Evolutionary conservation across 2,113 vertebrate genomes (phyloP), one percentile per base, ranked within the genome.

Genomic region (Aptenodytes patagonicus): DNA sequence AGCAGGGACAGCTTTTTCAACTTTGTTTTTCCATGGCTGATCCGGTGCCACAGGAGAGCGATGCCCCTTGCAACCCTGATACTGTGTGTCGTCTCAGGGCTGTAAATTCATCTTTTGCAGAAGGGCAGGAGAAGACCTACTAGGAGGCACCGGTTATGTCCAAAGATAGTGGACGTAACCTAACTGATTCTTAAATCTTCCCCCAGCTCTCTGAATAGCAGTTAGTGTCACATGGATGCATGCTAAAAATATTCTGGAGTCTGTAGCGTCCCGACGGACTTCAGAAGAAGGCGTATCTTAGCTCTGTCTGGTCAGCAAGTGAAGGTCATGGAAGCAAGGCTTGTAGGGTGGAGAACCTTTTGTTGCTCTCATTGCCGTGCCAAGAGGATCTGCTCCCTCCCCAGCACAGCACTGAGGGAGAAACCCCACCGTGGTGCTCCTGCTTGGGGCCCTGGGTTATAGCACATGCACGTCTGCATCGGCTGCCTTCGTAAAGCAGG

Each of bases 241-340:
- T 40, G 76, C 93, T 96, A 96, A 96, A 96, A 96, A 92, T 90
- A 95, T 64, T 89, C 83, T 21, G 36, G 54, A 83, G 83, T 55
- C 71, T 58, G 65, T 47, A 68, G 72, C 1, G 3, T 87, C 85
- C 69, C 1, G 2, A 61, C 83, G 79, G 94, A 64, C 84, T 85
- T 89, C 8, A 55, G 12, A 93, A 88, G 70, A 70, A 83, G 69
- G 17, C 42, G 7, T 84, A 88, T 89, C 77, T 94, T 85, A 83
- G 58, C 57, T 83, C 64, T 85, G 44, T 68, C 61, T 91, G 65
- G 47, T 83, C 66, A 68, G 80, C n/a, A 16, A 65, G 34, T 52
- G 70, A 62, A 96, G 89, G 92, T 95, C 89, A 46, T 24, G 60
- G 49, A 83, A 78, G 29, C 62, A 61, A 36, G n/a, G 54, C 40